Percentiles rank a stretch among this genome's conserved stretches.
Conservation (phyloP, 2,888 invertebrate genomes). For the Aspidiotus rigidus region DNA sequence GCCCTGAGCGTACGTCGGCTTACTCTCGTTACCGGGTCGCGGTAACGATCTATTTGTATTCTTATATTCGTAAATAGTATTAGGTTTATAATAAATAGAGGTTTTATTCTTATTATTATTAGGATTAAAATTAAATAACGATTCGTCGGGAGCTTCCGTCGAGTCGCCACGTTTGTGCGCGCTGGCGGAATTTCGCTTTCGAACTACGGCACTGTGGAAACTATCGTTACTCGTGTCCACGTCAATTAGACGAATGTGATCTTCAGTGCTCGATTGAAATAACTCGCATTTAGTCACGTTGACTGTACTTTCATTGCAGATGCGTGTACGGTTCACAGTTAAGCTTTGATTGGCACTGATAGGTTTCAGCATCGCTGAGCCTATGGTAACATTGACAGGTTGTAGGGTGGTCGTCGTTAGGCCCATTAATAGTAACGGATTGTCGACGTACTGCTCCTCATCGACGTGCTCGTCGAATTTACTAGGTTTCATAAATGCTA, state of each 20-base stretch:
- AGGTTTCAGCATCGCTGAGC: constrained; percentile 12
- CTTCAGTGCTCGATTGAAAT: not conserved
- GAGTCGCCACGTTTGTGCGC: constrained; percentile 10
- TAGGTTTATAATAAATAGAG: constrained; percentile 27
- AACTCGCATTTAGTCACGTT: not conserved
- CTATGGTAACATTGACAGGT: constrained; percentile 27
- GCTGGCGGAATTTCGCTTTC: constrained; percentile 23
- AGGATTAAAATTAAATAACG: constrained; percentile 15
- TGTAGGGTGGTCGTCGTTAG: constrained; percentile 25
- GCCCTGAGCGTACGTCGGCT: not conserved
- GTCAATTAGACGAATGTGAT: constrained; percentile 19
- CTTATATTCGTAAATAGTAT: constrained; percentile 18
- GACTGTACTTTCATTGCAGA: constrained; percentile 14
- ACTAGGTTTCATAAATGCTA: constrained; percentile 38
- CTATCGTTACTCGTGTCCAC: constrained; percentile 20
- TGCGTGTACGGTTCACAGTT: constrained; percentile 9
- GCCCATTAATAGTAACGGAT: constrained; percentile 31
- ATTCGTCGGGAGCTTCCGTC: constrained; percentile 17
- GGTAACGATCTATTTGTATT: constrained; percentile 12
- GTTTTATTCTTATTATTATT: not conserved
- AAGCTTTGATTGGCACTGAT: constrained; percentile 24
- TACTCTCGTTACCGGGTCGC: not conserved
- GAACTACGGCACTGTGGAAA: constrained; percentile 30
- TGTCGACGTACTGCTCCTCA: constrained; percentile 40
- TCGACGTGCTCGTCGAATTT: constrained; percentile 41